These are phyloP conservation scores for Microcebus murinus DNA, from an alignment of 2,113 vertebrate species.

Conservation along the genomic window DNA sequence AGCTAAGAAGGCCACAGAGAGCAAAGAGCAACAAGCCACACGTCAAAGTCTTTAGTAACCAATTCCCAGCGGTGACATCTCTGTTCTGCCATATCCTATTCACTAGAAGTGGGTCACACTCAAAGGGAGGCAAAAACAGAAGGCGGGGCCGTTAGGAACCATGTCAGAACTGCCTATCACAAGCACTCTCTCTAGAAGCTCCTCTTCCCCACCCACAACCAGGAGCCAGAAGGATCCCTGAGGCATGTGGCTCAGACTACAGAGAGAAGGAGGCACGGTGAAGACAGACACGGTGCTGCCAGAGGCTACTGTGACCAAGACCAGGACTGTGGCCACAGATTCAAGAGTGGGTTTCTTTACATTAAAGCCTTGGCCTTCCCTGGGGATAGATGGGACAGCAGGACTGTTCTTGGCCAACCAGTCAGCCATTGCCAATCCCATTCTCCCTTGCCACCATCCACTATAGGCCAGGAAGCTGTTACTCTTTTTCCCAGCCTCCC, in stretches of 20 bases:
- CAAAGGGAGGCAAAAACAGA: background rate
- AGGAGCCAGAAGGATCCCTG: background rate
- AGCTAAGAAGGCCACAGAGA: background rate
- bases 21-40: background rate
- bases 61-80: background rate
- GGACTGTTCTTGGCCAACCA: background rate
- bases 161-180: background rate
- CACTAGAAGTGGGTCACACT: background rate
- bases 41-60: background rate
- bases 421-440: background rate
- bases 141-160: accelerated
- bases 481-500: background rate
- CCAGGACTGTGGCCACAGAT: background rate
- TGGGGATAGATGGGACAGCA: background rate
- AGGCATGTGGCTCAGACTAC: background rate
- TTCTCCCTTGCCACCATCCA: background rate
- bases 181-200: background rate
- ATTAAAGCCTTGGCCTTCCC: background rate
- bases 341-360: background rate
- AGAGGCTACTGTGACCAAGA: background rate
- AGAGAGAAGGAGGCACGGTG: background rate
- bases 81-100: background rate
- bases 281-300: background rate
- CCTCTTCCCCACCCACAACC: background rate
- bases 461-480: background rate